Percentiles rank a stretch among this genome's conserved stretches.
These are phyloP conservation scores for Epirrita christyi DNA, from an alignment of 2,888 invertebrate genomes.

Conservation along the genomic window DNA sequence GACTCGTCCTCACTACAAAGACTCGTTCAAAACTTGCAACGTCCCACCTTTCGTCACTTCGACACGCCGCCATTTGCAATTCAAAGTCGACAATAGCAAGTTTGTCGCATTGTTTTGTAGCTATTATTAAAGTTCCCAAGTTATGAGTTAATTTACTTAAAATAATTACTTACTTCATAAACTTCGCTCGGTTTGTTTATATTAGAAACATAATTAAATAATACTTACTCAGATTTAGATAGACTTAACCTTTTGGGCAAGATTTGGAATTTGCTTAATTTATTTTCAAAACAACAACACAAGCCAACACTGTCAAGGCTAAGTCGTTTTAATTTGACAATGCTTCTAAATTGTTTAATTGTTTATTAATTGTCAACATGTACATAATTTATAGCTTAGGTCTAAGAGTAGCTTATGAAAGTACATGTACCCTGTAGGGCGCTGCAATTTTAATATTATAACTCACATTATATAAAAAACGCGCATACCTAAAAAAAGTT, in stretches of 20 bases:
- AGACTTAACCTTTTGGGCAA: not conserved
- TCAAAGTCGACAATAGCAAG: slow-evolving; percentile 35
- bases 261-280: not conserved
- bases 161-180: slow-evolving; percentile 33
- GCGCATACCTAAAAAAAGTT: too few species aligned
- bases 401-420: too few species aligned
- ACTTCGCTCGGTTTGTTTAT: slow-evolving; percentile 16
- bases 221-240: slow-evolving; percentile 1
- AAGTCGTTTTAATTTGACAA: too few species aligned
- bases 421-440: too few species aligned
- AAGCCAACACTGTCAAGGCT: too few species aligned
- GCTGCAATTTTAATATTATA: too few species aligned
- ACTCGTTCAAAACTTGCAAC: slow-evolving; percentile 13
- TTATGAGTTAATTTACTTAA: slow-evolving; percentile 29
- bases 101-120: slow-evolving; percentile 36
- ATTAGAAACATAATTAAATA: slow-evolving; percentile 13
- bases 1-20: slow-evolving; percentile 24
- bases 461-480: too few species aligned
- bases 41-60: slow-evolving; percentile 32
- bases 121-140: slow-evolving; percentile 37
- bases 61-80: slow-evolving; percentile 30
- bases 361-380: too few species aligned
- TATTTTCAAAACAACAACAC: too few species aligned
- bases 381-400: too few species aligned
- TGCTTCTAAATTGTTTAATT: too few species aligned